Percentiles rank a stretch among this genome's conserved stretches.
Conservation (phyloP, 2,797 vertebrate genomes). For the Clangula hyemalis region DNA sequence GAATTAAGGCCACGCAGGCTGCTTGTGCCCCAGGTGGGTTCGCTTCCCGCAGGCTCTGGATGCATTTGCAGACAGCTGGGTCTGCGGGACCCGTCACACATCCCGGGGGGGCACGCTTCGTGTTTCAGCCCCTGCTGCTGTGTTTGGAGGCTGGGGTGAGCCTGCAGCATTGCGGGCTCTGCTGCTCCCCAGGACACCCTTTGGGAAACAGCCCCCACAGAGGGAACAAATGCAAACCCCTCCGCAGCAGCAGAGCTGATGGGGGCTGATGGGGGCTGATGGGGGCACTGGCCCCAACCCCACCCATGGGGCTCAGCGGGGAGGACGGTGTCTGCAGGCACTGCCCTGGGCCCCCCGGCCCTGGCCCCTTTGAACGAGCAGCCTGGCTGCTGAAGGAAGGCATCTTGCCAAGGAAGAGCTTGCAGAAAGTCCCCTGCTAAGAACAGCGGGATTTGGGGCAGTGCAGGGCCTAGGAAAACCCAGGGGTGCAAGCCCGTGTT, state of each 20-base stretch:
- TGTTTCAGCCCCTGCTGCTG: neutral
- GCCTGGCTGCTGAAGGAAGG: too few relatives aligned
- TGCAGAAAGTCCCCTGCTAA: neutral
- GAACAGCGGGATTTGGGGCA: neutral
- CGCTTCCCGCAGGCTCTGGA: neutral
- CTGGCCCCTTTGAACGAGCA: fast-evolving
- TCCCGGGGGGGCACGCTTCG: fast-evolving
- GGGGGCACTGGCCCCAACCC: too few relatives aligned
- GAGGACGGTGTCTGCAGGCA: neutral
- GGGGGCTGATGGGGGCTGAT: too few relatives aligned
- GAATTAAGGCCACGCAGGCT: neutral
- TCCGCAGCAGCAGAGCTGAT: too few relatives aligned
- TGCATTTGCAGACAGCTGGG: neutral
- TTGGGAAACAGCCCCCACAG: neutral
- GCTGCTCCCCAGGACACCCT: neutral
- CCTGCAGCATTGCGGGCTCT: fast-evolving
- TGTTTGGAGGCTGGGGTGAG: fast-evolving
- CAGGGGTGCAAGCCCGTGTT: too few relatives aligned
- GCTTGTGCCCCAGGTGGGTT: neutral
- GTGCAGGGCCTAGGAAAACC: neutral
- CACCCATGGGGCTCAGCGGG: neutral
- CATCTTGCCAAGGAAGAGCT: neutral
- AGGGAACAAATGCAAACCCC: neutral
- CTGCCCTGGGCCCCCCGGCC: fast-evolving
- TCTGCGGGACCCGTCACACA: neutral